Conservation (phyloP, 1,140 invertebrate species). For the Drosophila insularis region DNA sequence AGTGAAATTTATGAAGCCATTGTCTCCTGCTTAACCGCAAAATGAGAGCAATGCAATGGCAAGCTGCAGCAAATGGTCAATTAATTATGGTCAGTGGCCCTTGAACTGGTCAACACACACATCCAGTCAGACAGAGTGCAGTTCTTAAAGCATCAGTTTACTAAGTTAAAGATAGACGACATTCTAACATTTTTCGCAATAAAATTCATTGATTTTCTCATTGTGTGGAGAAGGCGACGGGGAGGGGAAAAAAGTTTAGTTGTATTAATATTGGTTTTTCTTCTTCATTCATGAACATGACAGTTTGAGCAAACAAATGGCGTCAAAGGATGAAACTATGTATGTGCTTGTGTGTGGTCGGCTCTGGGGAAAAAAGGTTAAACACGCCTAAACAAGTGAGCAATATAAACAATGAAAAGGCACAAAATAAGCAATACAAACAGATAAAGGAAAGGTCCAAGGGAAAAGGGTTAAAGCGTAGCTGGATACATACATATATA, state of each 20-base stretch:
- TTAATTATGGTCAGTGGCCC: constrained; percentile 75
- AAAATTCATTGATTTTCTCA: constrained; percentile 76
- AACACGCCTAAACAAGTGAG: constrained; percentile 70
- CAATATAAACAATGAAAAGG: constrained; percentile 71
- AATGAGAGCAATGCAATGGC: constrained; percentile 51
- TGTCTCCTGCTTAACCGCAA: constrained; percentile 66
- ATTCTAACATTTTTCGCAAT: constrained; percentile 48
- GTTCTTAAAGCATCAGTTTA: constrained; percentile 8
- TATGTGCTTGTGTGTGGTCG: constrained; percentile 31
- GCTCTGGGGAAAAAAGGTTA: constrained; percentile 61
- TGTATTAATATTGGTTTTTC: constrained; percentile 38
- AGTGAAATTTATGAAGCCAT: constrained; percentile 65
- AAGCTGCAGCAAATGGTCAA: constrained; percentile 72
- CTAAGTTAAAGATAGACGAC: constrained; percentile 20
- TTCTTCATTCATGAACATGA: constrained; percentile 38
- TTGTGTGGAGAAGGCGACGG: constrained; percentile 5
- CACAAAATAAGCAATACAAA: constrained; percentile 66
- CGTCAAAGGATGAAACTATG: constrained; percentile 66
- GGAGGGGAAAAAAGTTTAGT: constrained; percentile 10
- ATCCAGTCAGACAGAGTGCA: constrained; percentile 41
- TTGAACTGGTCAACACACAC: constrained; percentile 36
- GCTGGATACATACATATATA: background rate
- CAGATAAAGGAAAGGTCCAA: constrained; percentile 50
- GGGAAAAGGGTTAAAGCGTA: constrained; percentile 28
- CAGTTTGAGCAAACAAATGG: constrained; percentile 70